Percentiles rank a stretch among this genome's conserved stretches.
phyloP scores from a whole-genome alignment of 2,113 vertebrate genomes.

The Gila orcuttii region DNA sequence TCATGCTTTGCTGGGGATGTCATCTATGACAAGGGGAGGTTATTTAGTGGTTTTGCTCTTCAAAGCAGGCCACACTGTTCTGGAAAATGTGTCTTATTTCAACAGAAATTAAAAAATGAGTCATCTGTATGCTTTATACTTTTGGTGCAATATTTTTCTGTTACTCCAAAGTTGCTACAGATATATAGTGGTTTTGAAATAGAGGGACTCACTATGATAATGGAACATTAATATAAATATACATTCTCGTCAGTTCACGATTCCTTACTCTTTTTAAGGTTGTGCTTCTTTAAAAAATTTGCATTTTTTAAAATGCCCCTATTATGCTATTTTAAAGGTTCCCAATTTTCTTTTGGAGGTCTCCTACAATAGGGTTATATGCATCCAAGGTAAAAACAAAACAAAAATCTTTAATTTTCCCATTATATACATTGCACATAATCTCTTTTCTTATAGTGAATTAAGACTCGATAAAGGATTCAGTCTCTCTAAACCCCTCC shows the following conservation, averaged over 20 bases:
- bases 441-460: too few relatives aligned
- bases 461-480: too few relatives aligned
- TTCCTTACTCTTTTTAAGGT: background rate
- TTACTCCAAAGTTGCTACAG: background rate
- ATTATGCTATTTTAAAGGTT: too few relatives aligned
- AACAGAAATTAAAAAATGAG: background rate
- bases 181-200: background rate
- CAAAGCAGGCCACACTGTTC: background rate
- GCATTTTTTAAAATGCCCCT: too few relatives aligned
- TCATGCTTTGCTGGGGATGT: conserved; percentile 57
- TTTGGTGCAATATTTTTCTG: background rate
- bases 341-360: too few relatives aligned
- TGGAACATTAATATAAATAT: background rate
- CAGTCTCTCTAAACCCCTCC: too few relatives aligned
- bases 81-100: conserved; percentile 2
- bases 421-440: too few relatives aligned
- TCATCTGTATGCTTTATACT: background rate
- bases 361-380: too few relatives aligned
- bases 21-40: conserved; percentile 12
- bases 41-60: background rate
- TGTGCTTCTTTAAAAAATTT: background rate
- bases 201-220: background rate
- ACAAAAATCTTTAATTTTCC: too few relatives aligned
- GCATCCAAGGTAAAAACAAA: too few relatives aligned
- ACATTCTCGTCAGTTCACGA: background rate